Base-by-base conservation (phyloP, 2,888 invertebrate genomes). In the Zaprionus obscuricornis region DNA sequence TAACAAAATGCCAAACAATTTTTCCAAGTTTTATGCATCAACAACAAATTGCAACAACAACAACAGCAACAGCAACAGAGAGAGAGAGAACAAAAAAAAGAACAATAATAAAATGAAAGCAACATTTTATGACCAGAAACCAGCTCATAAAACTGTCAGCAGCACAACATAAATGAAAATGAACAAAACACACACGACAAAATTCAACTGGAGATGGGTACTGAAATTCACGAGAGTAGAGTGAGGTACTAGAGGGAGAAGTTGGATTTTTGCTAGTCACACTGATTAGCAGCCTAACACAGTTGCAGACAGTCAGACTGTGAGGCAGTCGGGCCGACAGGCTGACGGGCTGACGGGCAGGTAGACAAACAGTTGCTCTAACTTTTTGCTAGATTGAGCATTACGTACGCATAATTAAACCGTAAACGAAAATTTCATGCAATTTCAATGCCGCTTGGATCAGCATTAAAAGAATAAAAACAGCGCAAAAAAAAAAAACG, bases 371-470 rank as follows among this genome's bases (percentile, higher is more conserved):
- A 34, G 29, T 16, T 2, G 10, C 16, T 46, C 13, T 16, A 7
- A 3, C 22, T 20, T 5, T 6, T 17, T 2, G 10, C 31, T 11
- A 3, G 66, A 74, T 68, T 59, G 65, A 56, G 59, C 63, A 76
- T 76, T 74, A 71, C 59, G 56, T 36, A 76, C 75, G 68, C 74
- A 76, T 76, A 76, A 76, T 76, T 76, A 76, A 76, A 62, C 63
- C 40, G 56, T 66, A 69, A 66, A 62, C 74, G 58, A 56, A 66
- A 65, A 73, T 71, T 64, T 58, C n/a, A 55, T 60, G 49, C 66
- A 49, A 66, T 66, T 70, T n/a, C 55, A 66, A 66, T 72, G 62
- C 33, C 59, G 69, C 73, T 74, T 72, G 70, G 65, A 60, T 74
- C 73, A 73, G 77, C 74, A 68, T 66, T 67, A 59, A 73, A 75